Percentiles rank a stretch among this genome's conserved stretches.
These are phyloP conservation scores for Drosophila insularis DNA, from an alignment of 1,140 invertebrate species.

Conservation along the genomic window DNA sequence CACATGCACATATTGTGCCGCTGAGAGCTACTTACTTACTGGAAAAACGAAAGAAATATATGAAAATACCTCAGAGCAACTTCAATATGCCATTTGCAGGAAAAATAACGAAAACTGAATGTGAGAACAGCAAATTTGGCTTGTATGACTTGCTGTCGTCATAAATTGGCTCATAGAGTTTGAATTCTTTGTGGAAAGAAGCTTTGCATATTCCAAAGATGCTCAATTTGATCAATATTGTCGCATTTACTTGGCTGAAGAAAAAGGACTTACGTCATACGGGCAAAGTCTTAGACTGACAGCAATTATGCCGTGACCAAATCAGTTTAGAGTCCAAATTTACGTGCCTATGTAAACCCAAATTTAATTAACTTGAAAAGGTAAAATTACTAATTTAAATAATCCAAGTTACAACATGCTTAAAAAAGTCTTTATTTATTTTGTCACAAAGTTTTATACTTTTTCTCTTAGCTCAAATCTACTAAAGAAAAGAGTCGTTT, in stretches of 20 bases:
- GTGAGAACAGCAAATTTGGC: neutral
- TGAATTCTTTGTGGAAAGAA: neutral
- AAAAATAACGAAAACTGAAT: neutral
- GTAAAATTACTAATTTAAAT: neutral
- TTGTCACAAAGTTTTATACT: neutral
- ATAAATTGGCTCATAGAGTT: neutral
- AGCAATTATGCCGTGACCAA: no score
- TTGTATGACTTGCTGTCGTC: neutral
- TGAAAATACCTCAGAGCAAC: constrained; percentile 1
- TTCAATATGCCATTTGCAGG: constrained; percentile 5
- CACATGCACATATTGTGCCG: neutral
- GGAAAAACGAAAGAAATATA: neutral
- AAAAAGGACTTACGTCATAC: no score
- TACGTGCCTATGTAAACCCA: no score
- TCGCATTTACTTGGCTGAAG: no score
- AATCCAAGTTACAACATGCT: neutral
- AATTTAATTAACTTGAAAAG: no score
- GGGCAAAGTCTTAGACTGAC: no score
- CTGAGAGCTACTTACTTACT: neutral
- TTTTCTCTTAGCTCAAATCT: neutral
- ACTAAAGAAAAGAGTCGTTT: neutral
- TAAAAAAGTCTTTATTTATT: neutral
- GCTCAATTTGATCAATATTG: neutral
- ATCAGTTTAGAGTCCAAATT: no score
- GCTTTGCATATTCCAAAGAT: neutral